Percentiles rank a stretch among this genome's conserved stretches.
Evolutionary conservation across 2,888 invertebrate species (phyloP).

Genomic region (Amphiduros pacificus): DNA sequence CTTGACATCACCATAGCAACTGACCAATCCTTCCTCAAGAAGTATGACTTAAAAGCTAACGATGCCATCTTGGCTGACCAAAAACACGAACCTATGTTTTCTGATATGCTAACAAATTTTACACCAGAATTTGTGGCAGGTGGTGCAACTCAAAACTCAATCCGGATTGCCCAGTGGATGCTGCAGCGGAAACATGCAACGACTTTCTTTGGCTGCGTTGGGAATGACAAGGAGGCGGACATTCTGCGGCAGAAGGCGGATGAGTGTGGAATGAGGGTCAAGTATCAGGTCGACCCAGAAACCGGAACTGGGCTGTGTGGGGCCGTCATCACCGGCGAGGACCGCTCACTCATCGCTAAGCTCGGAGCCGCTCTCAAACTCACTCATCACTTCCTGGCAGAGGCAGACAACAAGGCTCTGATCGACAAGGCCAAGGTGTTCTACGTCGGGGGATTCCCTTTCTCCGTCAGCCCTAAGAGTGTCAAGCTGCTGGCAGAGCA

Average conservation of each 20-base stretch:
- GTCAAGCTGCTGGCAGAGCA: slow-evolving; percentile 80
- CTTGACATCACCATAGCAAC: slow-evolving; percentile 88
- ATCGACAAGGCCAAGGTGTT: slow-evolving; percentile 79
- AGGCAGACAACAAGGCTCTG: slow-evolving; percentile 71
- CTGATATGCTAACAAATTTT: slow-evolving; percentile 36
- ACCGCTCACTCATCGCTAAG: slow-evolving; percentile 92
- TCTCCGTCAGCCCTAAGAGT: slow-evolving; percentile 89
- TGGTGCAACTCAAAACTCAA: slow-evolving; percentile 92
- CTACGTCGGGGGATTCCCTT: slow-evolving; percentile 85
- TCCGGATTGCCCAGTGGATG: slow-evolving; percentile 92
- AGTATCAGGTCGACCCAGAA: slow-evolving; percentile 74
- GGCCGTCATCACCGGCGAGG: slow-evolving; percentile 80
- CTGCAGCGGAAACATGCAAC: slow-evolving; percentile 76
- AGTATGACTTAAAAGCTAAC: slow-evolving; percentile 83
- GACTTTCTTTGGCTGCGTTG: slow-evolving; percentile 93
- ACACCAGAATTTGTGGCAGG: slow-evolving; percentile 81
- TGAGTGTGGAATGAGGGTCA: slow-evolving; percentile 59
- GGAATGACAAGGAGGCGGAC: slow-evolving; percentile 82
- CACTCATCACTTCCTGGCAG: slow-evolving; percentile 72
- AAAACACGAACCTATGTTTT: slow-evolving; percentile 75
- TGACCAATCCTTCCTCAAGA: slow-evolving; percentile 75
- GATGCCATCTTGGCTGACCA: slow-evolving; percentile 92
- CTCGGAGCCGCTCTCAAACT: slow-evolving; percentile 93
- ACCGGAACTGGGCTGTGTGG: slow-evolving; percentile 90
- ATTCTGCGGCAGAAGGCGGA: slow-evolving; percentile 79